These are phyloP conservation scores for Dinoponera quadriceps DNA, from an alignment of 1,140 invertebrate genomes.

Conservation along the genomic window DNA sequence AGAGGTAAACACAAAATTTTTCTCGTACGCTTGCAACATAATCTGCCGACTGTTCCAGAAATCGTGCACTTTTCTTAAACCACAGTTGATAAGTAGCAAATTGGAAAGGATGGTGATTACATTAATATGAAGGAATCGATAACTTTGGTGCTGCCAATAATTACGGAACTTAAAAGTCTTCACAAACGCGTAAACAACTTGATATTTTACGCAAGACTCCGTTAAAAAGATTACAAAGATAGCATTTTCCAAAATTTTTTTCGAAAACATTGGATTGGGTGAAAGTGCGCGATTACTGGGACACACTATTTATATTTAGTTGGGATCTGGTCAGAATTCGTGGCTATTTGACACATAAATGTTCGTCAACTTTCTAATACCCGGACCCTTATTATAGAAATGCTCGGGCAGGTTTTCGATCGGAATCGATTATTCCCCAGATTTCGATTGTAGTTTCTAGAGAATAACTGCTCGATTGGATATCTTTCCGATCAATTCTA, in stretches of 20 bases:
- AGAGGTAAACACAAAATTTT: constrained; percentile 3
- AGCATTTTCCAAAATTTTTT: neutral
- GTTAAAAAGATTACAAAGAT: neutral
- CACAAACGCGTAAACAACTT: neutral
- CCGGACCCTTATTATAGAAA: too few species aligned
- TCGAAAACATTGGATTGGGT: neutral
- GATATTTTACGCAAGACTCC: neutral
- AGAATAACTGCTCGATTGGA: too few species aligned
- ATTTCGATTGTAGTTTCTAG: too few species aligned
- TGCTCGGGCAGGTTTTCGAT: too few species aligned
- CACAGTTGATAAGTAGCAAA: neutral
- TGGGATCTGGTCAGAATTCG: neutral
- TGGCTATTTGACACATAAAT: constrained; percentile 28
- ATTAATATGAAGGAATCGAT: neutral
- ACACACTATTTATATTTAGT: neutral
- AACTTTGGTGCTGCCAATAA: neutral
- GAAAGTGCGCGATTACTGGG: neutral
- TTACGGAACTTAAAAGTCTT: neutral
- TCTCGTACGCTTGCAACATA: neutral
- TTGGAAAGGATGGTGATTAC: neutral
- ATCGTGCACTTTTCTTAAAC: neutral
- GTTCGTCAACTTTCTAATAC: constrained; percentile 21
- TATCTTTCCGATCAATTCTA: too few species aligned
- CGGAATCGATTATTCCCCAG: too few species aligned
- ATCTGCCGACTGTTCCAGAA: neutral